A percentile compares a stretch with the other conserved stretches of the same genome.
Conservation (phyloP, 2,113 vertebrate genomes). For the western clawed frog (Xenopus tropicalis) region DNA sequence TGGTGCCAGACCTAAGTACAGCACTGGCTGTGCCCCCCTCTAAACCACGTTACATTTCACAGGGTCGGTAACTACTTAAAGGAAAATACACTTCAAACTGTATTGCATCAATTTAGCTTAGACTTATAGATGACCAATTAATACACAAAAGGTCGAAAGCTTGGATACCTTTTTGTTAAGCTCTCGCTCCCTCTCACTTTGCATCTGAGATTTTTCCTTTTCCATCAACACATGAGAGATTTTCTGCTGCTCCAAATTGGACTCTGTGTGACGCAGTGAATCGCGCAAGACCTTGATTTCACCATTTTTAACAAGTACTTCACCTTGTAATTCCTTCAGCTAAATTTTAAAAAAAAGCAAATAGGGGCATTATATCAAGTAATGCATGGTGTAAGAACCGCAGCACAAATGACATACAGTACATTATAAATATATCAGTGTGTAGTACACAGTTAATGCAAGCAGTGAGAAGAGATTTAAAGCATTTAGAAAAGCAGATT, state of each 20-base stretch:
- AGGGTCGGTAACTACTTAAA: no score
- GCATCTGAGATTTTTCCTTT: constrained; percentile 66
- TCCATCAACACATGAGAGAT: constrained; percentile 69
- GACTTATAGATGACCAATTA: no score
- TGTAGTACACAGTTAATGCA: no score
- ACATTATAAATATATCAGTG: no score
- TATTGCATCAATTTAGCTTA: no score
- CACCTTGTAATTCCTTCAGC: constrained; percentile 83
- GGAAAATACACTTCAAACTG: no score
- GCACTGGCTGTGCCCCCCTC: no score
- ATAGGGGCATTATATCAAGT: not conserved
- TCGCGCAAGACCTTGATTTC: constrained; percentile 91
- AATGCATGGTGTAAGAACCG: not conserved
- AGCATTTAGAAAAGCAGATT: no score
- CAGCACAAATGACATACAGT: not conserved
- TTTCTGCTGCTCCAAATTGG: constrained; percentile 75
- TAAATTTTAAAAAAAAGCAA: constrained; percentile 59
- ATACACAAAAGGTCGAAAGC: no score
- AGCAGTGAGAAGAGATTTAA: no score
- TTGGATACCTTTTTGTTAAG: constrained; percentile 80
- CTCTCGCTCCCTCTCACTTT: constrained; percentile 82
- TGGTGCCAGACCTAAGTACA: no score
- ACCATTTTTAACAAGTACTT: constrained; percentile 84
- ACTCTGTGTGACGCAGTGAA: constrained; percentile 76
- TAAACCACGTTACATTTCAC: no score